Base-by-base conservation (phyloP, 1,140 invertebrate species). In the Laodelphax striatellus region DNA sequence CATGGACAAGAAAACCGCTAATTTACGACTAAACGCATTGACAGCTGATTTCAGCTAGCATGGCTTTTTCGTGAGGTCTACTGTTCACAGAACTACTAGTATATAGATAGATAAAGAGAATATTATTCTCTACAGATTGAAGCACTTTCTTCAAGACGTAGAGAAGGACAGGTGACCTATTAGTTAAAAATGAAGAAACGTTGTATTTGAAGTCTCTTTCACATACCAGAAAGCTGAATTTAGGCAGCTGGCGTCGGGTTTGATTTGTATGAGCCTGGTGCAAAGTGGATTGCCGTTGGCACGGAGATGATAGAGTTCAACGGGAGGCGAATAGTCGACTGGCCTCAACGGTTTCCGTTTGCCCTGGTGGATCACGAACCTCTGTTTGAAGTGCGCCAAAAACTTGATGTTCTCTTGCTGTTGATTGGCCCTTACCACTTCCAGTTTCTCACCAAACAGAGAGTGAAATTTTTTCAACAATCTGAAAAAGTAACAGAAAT, bases 391-490 rank as follows among this genome's bases (percentile, higher is more conserved):
- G 74, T 99, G 96, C 0, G 96, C 90, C 78, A 99, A 86, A 71
- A 99, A 99, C 75, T 98, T 98, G 21, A 97, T 81, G 76, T 96
- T 98, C 76, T 99, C 97, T 76, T 99, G 96, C 72, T 99, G 97
- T 68, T 95, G 94, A 73, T 97, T 92, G n/a, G 93, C 97, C 52
- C 95, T 76, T 1, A 98, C 88, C 1, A 99, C 95, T 77, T 99
- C 95, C 60, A 99, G 77, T 68, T 97, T 93, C 68, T 94, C 90
- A 38, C 92, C 89, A 73, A 97, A 98, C 60, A 97, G 78, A 17
- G 86, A 82, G 75, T 98, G 96, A 77, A 99, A 99, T 75, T 97
- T 98, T 70, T 97, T 94, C 75, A 98, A 93, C 57, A 98, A 80
- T 66, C 90, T 92, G 62, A 68, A 71, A 68, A 64, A 63, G 61